Percentiles rank a stretch among this genome's conserved stretches.
phyloP scores from a whole-genome alignment of 2,113 vertebrate species.

The Columba livia region DNA sequence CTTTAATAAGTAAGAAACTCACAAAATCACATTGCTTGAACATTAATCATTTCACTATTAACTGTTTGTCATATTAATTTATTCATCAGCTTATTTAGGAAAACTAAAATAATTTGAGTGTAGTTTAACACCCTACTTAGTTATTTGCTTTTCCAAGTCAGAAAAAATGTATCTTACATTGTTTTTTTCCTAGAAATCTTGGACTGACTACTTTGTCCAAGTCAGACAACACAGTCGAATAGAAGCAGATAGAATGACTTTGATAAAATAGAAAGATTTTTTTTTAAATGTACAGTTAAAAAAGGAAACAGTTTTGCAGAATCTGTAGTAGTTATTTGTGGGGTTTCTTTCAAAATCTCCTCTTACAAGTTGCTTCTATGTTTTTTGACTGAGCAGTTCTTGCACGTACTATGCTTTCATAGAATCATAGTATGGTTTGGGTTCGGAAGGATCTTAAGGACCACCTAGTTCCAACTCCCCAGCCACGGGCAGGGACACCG shows the following conservation, averaged over 20 bases:
- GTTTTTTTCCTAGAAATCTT: not conserved
- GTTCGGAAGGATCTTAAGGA: too few relatives aligned
- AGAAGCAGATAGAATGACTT: not conserved
- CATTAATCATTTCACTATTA: not conserved
- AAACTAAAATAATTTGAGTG: not conserved
- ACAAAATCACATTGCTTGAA: not conserved
- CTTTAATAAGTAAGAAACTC: not conserved
- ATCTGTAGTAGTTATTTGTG: too few relatives aligned
- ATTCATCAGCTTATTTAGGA: not conserved
- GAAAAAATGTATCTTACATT: not conserved
- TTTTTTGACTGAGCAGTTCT: too few relatives aligned
- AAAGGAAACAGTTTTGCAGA: not conserved
- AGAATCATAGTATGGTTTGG: too few relatives aligned
- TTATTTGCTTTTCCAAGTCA: not conserved
- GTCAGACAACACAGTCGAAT: not conserved
- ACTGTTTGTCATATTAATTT: not conserved
- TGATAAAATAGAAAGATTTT: not conserved
- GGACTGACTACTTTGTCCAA: not conserved
- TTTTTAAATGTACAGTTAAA: not conserved
- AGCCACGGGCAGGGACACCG: too few relatives aligned
- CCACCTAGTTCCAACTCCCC: too few relatives aligned
- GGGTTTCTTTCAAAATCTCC: too few relatives aligned
- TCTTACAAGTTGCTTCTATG: too few relatives aligned
- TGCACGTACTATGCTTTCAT: too few relatives aligned
- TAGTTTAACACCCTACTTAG: not conserved